Evolutionary conservation across 2,888 invertebrate genomes (phyloP), one percentile per base, ranked within the genome.

Genomic region (Sesia bembeciformis): DNA sequence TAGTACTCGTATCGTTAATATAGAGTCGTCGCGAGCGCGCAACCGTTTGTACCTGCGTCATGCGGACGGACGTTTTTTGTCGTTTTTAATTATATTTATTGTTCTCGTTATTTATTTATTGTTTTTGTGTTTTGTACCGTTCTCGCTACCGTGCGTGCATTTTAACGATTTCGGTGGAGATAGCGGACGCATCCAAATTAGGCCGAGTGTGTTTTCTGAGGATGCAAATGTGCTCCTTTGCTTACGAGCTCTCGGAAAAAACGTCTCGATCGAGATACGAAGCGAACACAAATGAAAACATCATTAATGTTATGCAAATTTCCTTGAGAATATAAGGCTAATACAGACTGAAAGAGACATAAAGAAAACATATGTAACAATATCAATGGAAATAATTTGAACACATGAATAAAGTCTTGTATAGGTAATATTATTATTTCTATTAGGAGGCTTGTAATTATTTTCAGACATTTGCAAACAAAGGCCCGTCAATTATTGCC

Each of bases 71-170:
- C 81, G 81, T 80, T 85, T 84, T 85, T 88, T 85, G 81, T 85
- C 80, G 81, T 80, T 81, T 82, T 86, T 86, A 87, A 86, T 87
- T 86, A 87, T 85, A 87, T 86, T 87, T 86, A 87, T 87, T 84
- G 86, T 87, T 84, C 78, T 83, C 78, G 75, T 84, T 85, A 85
- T 84, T 84, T 86, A 83, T 87, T 87, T 84, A 83, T 84, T 83
- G 82, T 82, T 81, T 46, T 82, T 81, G 69, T 76, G 74, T 81
- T 80, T 80, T 79, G 74, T 74, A 67, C 74, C 72, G 70, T 77
- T 78, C 78, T 72, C 72, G 84, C 86, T 87, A 85, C 85, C 76
- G 86, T 84, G 81, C 83, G 79, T 81, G 79, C 78, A 72, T 84
- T 83, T 82, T 81, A 83, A 85, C 80, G 85, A 87, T 83, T 78